Percentiles rank a stretch among this genome's conserved stretches.
These are phyloP conservation scores for Drosophila pandora DNA, from an alignment of 1,140 invertebrate genomes.

Conservation along the genomic window DNA sequence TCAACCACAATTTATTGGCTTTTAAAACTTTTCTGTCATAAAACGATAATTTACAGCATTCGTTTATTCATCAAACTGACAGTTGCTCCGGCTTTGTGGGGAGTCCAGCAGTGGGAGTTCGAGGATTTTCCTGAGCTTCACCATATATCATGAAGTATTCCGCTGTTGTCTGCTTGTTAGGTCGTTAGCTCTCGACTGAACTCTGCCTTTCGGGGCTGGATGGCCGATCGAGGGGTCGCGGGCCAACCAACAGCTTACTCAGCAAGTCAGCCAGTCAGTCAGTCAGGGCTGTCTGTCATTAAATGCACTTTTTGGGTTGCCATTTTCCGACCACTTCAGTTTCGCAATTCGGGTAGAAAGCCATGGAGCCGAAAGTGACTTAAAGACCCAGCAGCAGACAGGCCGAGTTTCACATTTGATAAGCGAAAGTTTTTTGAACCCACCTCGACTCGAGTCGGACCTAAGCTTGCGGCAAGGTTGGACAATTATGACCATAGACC, in stretches of 20 bases:
- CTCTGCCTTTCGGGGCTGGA: slow-evolving; percentile 29
- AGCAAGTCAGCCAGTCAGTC: slow-evolving; percentile 25
- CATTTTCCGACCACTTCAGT: slow-evolving; percentile 49
- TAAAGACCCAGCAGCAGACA: slow-evolving; percentile 49
- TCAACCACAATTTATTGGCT: slow-evolving; percentile 67
- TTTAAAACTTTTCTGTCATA: slow-evolving; percentile 78
- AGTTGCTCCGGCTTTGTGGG: slow-evolving; percentile 44
- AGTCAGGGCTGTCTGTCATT: slow-evolving; percentile 53
- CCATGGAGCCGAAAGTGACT: slow-evolving; percentile 30
- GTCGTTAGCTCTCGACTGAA: slow-evolving; percentile 47
- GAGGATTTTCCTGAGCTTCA: slow-evolving; percentile 12
- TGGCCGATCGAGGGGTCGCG: slow-evolving; percentile 12
- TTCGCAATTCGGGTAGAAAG: slow-evolving; percentile 65
- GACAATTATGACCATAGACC: slow-evolving; percentile 50
- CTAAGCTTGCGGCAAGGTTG: slow-evolving; percentile 58
- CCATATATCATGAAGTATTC: slow-evolving; percentile 33
- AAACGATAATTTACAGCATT: slow-evolving; percentile 80
- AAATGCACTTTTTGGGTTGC: slow-evolving; percentile 63
- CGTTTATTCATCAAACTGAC: slow-evolving; percentile 65
- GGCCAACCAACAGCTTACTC: slow-evolving; percentile 10
- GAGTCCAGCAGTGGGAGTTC: slow-evolving; percentile 14
- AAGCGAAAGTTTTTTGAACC: slow-evolving; percentile 79
- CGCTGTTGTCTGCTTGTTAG: slow-evolving; percentile 34
- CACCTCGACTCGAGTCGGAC: slow-evolving; percentile 2
- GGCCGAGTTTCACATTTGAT: slow-evolving; percentile 59